Evolutionary conservation across 2,888 invertebrate genomes (phyloP), one percentile per base, ranked within the genome.

Genomic region (Leuctra nigra): DNA sequence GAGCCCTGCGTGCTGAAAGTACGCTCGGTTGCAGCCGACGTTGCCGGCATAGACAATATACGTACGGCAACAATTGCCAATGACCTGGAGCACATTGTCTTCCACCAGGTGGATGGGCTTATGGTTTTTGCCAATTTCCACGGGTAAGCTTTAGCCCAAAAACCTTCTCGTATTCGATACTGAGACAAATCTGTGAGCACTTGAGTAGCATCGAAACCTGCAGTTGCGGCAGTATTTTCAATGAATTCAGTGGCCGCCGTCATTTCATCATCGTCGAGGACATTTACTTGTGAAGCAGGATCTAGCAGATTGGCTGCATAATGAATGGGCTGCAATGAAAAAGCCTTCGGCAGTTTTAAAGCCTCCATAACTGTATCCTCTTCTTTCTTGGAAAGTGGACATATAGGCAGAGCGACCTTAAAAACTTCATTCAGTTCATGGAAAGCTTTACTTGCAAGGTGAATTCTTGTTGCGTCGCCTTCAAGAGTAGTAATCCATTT

Each of bases 401-500:
- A 35, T 16, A 24, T 16, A 2, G 47, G 35, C 18, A 55, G 23
- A 35, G 48, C 11, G n/a, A 24, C 48, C 33, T 4, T 14, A 14
- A 55, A 36, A 9, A 20, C 11, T 13, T 13, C 23, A 18, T 50
- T 13, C 20, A 55, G 48, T 18, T 55, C 55, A n/a, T 38, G 16
- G 23, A 55, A 18, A 20, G 55, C 55, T 23, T 14, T 16, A 18
- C 20, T 33, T 33, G 48, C 55, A 20, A 33, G 41, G 29, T 61
- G 59, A 38, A 61, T 18, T 16, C 53, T 38, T 18, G 47, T 50
- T 25, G 55, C 55, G 35, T 62, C 59, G 29, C 23, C 52, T 48
- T 61, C 60, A 24, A 61, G 23, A 18, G 48, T 33, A 18, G 53
- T 53, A 16, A 62, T 57, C 36, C 50, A 58, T n/a, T 53, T 24